A percentile compares a stretch with the other conserved stretches of the same genome.
Evolutionary conservation across 2,888 invertebrate genomes (phyloP).

Genomic region (Nemurella pictetii): DNA sequence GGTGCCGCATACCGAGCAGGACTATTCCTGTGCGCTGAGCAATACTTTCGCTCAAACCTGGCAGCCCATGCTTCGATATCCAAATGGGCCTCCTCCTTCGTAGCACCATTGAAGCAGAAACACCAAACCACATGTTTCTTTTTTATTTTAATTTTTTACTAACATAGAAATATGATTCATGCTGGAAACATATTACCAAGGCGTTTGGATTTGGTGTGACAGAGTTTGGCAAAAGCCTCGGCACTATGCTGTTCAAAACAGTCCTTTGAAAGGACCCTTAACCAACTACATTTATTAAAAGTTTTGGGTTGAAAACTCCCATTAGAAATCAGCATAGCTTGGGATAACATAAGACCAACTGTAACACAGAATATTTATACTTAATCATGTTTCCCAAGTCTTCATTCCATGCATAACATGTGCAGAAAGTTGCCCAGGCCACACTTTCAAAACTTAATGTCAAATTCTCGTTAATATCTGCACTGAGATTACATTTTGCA

Average conservation of each 20-base stretch:
- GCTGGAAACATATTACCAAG: no score
- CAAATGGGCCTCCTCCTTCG: conserved; percentile 91
- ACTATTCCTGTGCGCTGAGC: conserved; percentile 81
- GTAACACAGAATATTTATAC: background rate
- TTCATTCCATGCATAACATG: background rate
- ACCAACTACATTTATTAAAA: no score
- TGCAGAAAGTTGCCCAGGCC: background rate
- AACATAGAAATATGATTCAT: no score
- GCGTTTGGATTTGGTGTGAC: no score
- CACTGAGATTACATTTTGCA: background rate
- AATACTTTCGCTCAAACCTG: conserved; percentile 82
- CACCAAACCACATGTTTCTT: no score
- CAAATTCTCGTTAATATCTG: background rate
- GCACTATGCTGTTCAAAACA: background rate
- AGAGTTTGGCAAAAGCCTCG: no score
- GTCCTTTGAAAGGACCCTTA: no score
- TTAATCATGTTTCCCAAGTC: background rate
- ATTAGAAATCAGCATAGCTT: no score
- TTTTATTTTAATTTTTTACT: no score
- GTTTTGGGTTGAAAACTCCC: no score
- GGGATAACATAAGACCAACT: background rate
- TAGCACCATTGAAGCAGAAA: conserved; percentile 52
- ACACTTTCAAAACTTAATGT: background rate
- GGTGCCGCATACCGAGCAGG: conserved; percentile 78
- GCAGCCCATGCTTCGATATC: conserved; percentile 87